Conservation (phyloP, 2,797 vertebrate genomes). For the Steatocranus sp. region DNA sequence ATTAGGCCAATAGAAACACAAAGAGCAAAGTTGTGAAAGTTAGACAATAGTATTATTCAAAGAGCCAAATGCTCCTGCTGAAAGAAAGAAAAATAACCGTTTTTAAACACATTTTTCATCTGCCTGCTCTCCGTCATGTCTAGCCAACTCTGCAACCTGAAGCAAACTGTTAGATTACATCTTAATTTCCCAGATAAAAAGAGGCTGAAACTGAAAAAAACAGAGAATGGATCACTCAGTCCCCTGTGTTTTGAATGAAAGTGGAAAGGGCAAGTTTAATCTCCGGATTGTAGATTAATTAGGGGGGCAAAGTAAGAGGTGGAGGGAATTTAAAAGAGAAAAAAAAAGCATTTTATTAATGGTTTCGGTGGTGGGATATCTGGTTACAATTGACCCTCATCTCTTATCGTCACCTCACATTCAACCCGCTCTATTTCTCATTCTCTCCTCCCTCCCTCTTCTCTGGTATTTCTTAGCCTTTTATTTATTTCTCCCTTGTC, state of each 20-base stretch:
- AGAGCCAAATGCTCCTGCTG: constrained; percentile 15
- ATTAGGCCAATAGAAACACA: constrained; percentile 26
- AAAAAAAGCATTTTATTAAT: constrained; percentile 28
- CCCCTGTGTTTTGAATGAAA: constrained; percentile 25
- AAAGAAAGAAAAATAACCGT: constrained; percentile 22
- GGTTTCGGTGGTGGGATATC: constrained; percentile 16
- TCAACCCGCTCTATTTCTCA: constrained; percentile 9
- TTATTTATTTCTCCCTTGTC: background rate
- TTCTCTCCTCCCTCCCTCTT: background rate
- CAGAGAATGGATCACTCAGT: constrained; percentile 23
- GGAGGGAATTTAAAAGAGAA: background rate
- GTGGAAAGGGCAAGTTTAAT: constrained; percentile 41
- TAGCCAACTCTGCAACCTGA: constrained; percentile 37
- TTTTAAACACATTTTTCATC: constrained; percentile 54
- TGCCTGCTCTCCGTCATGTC: constrained; percentile 21
- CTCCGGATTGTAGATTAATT: constrained; percentile 59
- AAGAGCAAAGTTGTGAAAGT: constrained; percentile 37
- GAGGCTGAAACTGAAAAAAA: background rate
- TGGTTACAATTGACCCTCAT: constrained; percentile 31
- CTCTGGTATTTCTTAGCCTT: background rate
- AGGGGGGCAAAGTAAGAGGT: background rate
- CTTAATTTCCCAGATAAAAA: constrained; percentile 51
- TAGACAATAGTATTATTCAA: constrained; percentile 48
- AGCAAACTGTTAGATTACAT: constrained; percentile 61
- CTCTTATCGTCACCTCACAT: constrained; percentile 23